Base-by-base conservation (phyloP, 2,888 invertebrate genomes). In the Eupithecia exiguata region DNA sequence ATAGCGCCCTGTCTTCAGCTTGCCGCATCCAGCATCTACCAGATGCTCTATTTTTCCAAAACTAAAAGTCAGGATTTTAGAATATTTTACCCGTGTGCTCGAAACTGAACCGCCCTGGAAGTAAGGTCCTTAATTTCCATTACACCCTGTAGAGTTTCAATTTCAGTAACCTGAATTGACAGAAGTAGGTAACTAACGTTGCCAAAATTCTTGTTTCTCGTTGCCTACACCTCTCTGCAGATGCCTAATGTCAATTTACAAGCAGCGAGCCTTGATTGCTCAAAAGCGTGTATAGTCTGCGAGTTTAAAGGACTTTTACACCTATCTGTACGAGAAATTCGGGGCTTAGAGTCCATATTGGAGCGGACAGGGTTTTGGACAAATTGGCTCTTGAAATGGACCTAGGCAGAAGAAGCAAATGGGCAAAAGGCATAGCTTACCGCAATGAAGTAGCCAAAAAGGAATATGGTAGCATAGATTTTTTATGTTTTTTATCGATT, bases 181-280 rank as follows among this genome's bases (percentile, higher is more conserved):
- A 18, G 35, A 16, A 30, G 9, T 35, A 1, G 18, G 14, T 9
- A 61, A 2, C 49, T n/a, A 53, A 35, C 35, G 18, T 62, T 35
- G 30, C 62, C 35, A 35, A 30, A 62, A 58, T 25, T 58, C 62
- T 62, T 62, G 35, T 62, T 35, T 62, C 62, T 61, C 30, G 61
- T 30, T 61, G 61, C 61, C 36, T n/a, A 63, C 16, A 49, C 49
- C 49, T 40, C 40, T 38, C 66, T 30, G 46, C 16, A 30, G 21
- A 25, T 40, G 25, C 65, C 38, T 65, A 40, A 68, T 72, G 72
- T 68, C 70, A 72, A 72, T 74, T 70, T 49, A 53, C n/a, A 30
- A 69, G 49, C 43, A 62, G 62, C 46, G 70, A 35, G 69, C 14
- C 58, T 73, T 77, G 77, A 77, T 77, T 77, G 74, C 77, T 75